Evolutionary conservation across 2,888 invertebrate species (phyloP), one percentile per base, ranked within the genome.

Genomic region (Pediacus dermestoides): DNA sequence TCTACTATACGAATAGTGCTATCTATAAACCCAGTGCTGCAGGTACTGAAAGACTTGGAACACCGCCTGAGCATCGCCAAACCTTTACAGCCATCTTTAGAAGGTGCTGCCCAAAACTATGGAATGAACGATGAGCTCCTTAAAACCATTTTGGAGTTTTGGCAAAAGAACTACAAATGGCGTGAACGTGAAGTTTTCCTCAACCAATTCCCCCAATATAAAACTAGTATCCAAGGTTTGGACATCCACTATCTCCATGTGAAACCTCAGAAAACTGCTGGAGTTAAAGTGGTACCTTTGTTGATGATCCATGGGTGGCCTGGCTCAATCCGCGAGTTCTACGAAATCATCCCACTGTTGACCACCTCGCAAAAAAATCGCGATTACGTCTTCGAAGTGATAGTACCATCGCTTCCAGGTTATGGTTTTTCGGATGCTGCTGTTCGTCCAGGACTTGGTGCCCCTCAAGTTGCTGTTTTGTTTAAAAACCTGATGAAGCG

Each of bases 231-330:
- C 34, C 81, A 82, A 66, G 87, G 87, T 31, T 55, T 82, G 39
- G 70, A 81, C 44, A 74, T 87, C 42, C 82, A 80, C 51, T 64
- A 46, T 39, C 46, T 64, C 9, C 64, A 61, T 34, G 74, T 76
- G 1, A 82, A 80, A 66, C 80, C 81, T 7, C 62, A 50, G 60
- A 34, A 50, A 33, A 51, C 52, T 4, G n/a, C 44, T 30, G 50
- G 74, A 52, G 72, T 77, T 1, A 52, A 74, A 53, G 74, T 79
- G 1, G 50, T 82, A 0, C 87, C 88, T 0, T 56, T 89, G 1
- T 66, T 88, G 2, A 53, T 93, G 30, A 67, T 87, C 9, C 92
- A 94, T 62, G 93, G 93, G 22, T 93, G 93, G 93, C 91, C 92
- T 0, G 89, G 91, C 0, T 88, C 87, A 0, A 75, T 90, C 2